Evolutionary conservation across 2,113 vertebrate species (phyloP), one percentile per base, ranked within the genome.

Genomic region (Chaetodon auriga): DNA sequence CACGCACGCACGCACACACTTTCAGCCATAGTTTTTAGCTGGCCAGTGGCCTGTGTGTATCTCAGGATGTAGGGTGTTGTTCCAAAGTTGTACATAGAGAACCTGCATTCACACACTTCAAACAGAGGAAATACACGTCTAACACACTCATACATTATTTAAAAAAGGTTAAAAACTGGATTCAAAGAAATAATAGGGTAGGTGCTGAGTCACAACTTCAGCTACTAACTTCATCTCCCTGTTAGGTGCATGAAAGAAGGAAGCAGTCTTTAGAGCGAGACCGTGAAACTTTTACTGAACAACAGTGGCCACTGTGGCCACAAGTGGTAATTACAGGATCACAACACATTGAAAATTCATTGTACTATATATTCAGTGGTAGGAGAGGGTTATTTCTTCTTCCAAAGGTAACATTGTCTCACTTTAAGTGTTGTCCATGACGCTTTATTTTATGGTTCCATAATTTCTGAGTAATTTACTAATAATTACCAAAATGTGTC

Each of bases 41-140:
- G 68, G 55, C 70, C 48, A 13, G 18, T 25, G n/a, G 55, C 70
- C 14, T 48, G 14, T 3, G 38, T 74, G 72, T 77, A 53, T 65
- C 57, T 65, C 79, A 84, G 79, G 88, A 85, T 85, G 84, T 61
- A 38, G 46, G 53, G 45, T 68, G 75, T 83, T 75, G 69, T 82
- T 81, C 38, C 77, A 75, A 57, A 86, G 71, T 30, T 75, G 63
- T 45, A 55, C 82, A 78, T 6, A 62, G 13, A 66, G 58, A 66
- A 21, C 48, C 45, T 16, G 45, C 21, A 19, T 62, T 64, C 43
- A 48, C 18, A 55, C 36, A 62, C 45, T 51, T 63, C 19, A 46
- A 46, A 36, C 1, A 54, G 71, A 63, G 38, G 57, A 82, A 76
- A 69, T 63, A 46, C 36, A 51, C 4, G 1, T 57, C 35, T 12